Conservation (phyloP, 2,888 invertebrate genomes). For the Cantharis lateralis region DNA sequence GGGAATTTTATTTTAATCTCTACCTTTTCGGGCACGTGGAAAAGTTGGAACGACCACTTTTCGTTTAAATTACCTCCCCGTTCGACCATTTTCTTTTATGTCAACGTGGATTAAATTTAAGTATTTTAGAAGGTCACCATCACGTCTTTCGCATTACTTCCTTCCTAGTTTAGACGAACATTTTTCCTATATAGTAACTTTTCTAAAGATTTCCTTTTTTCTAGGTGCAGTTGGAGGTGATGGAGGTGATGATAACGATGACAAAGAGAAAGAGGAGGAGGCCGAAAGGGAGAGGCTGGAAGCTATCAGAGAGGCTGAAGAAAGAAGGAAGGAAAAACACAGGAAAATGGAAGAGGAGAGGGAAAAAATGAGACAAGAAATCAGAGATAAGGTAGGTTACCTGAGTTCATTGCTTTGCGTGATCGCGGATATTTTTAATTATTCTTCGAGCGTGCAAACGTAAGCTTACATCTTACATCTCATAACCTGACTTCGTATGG, state of each 20-base stretch:
- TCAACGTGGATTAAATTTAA: slow-evolving; percentile 11
- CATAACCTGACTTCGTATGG: not conserved
- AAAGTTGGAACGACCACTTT: not conserved
- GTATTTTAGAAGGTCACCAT: slow-evolving; percentile 2
- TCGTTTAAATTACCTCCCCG: slow-evolving; percentile 18
- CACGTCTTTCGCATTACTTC: not conserved
- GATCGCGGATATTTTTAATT: not conserved
- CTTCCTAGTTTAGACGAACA: not conserved
- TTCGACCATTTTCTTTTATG: slow-evolving; percentile 19
- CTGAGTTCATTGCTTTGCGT: not conserved
- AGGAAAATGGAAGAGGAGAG: slow-evolving; percentile 99
- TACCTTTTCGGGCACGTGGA: slow-evolving; percentile 11
- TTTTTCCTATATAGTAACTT: not conserved
- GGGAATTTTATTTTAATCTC: slow-evolving; percentile 17
- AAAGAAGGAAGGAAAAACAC: slow-evolving; percentile 98
- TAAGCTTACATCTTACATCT: not conserved
- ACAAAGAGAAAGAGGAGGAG: slow-evolving; percentile 98
- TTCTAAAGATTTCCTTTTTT: slow-evolving; percentile 38
- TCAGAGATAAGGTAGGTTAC: slow-evolving; percentile 91
- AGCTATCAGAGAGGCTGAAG: slow-evolving; percentile 97
- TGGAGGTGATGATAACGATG: slow-evolving; percentile 79
- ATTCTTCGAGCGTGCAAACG: not conserved
- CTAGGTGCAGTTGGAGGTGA: slow-evolving; percentile 88
- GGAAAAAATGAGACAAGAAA: slow-evolving; percentile 98
- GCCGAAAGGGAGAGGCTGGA: slow-evolving; percentile 97